These are phyloP conservation scores for Urocitellus parryii DNA, from an alignment of 2,113 vertebrate species.

Conservation along the genomic window DNA sequence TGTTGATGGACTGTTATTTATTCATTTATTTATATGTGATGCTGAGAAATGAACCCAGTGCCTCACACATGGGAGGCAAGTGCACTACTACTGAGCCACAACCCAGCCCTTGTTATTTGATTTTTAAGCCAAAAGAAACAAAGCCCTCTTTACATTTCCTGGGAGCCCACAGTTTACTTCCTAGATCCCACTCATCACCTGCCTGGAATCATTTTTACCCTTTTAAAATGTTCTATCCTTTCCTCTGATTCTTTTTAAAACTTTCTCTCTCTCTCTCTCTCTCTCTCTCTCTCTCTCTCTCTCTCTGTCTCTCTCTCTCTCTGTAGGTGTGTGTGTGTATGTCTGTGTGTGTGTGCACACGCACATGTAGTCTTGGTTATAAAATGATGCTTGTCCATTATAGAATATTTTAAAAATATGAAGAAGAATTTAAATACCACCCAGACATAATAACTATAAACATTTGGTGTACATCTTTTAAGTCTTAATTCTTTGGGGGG, in stretches of 20 bases:
- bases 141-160: not conserved
- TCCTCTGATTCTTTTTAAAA: not conserved
- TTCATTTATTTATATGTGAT: too few species aligned
- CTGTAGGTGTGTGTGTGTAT: not conserved
- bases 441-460: conserved; percentile 9
- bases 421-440: not conserved
- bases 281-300: too few species aligned
- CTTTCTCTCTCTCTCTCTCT: too few species aligned
- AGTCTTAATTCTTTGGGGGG: not conserved
- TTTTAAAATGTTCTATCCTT: not conserved
- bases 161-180: not conserved
- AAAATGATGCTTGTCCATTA: conserved; percentile 2
- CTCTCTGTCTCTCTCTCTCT: too few species aligned
- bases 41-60: too few species aligned
- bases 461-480: not conserved
- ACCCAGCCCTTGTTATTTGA: not conserved
- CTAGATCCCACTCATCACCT: not conserved
- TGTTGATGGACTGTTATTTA: too few species aligned
- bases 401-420: conserved; percentile 4
- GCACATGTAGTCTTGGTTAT: not conserved
- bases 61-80: too few species aligned
- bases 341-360: too few species aligned
- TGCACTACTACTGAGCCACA: too few species aligned
- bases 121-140: conserved; percentile 29
- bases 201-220: not conserved